phyloP scores from a whole-genome alignment of 2,888 invertebrate species.

The Trypoxylon attenuatum region DNA sequence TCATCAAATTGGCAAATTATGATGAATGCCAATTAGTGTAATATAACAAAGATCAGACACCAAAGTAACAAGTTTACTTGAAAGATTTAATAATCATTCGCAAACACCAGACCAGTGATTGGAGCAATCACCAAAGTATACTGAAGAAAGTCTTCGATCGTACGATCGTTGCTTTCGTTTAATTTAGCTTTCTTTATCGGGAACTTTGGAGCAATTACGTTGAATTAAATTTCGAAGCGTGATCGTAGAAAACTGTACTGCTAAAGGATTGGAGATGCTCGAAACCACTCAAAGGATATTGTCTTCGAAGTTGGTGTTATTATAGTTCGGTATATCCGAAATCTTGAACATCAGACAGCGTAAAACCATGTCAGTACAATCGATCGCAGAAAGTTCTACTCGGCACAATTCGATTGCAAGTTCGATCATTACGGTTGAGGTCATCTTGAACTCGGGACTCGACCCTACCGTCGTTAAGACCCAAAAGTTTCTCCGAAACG shows the following conservation, averaged over 20 bases:
- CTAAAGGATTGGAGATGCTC: background rate
- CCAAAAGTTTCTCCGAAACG: constrained; percentile 7
- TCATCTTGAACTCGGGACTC: constrained; percentile 4
- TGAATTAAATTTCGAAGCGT: background rate
- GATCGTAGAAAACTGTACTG: background rate
- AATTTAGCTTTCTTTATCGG: background rate
- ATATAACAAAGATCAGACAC: too few relatives aligned
- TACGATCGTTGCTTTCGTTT: too few relatives aligned
- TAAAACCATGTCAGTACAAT: constrained; percentile 16
- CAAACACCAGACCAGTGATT: too few relatives aligned
- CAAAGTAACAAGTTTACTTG: too few relatives aligned
- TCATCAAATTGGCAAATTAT: too few relatives aligned
- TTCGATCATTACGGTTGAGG: constrained; percentile 27
- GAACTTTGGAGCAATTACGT: background rate
- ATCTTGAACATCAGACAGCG: constrained; percentile 13
- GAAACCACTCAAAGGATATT: background rate
- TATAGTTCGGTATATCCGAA: constrained; percentile 1
- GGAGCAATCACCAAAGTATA: too few relatives aligned
- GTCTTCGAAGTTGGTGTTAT: background rate
- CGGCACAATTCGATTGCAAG: constrained; percentile 29
- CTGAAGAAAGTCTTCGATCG: too few relatives aligned
- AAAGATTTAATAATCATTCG: too few relatives aligned
- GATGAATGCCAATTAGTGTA: too few relatives aligned
- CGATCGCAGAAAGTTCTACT: constrained; percentile 25
- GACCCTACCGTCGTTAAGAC: constrained; percentile 18